A percentile compares a stretch with the other conserved stretches of the same genome.
phyloP scores from a whole-genome alignment of 2,113 vertebrate species.

The Spermophilus dauricus region DNA sequence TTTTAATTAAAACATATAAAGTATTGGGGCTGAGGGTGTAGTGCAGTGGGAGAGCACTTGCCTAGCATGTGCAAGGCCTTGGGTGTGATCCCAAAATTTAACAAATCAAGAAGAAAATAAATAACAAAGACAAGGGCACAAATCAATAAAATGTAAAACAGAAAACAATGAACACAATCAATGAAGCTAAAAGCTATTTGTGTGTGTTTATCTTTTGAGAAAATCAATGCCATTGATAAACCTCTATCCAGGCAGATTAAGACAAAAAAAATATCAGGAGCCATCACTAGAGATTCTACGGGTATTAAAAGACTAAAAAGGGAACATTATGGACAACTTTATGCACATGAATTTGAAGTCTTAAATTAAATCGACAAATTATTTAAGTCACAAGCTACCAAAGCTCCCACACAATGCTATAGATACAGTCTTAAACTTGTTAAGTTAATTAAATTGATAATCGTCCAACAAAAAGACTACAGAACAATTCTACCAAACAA shows the following conservation, averaged over 20 bases:
- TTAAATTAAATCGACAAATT: slow-evolving; percentile 21
- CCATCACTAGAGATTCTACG: not conserved
- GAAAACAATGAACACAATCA: not conserved
- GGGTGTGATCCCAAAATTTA: no score
- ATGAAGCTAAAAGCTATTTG: not conserved
- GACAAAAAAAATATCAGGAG: not conserved
- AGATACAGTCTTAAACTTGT: not conserved
- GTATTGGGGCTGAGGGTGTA: not conserved
- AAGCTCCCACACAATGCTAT: not conserved
- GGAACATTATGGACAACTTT: not conserved
- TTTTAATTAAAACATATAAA: not conserved
- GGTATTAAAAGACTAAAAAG: not conserved
- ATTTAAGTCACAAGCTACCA: slow-evolving; percentile 23
- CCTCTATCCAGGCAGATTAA: not conserved
- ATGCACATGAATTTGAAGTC: not conserved
- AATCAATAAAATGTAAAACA: slow-evolving; percentile 48
- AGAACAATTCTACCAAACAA: not conserved
- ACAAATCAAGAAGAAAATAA: not conserved
- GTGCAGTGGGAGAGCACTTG: not conserved
- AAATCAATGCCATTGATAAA: not conserved
- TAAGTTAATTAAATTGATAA: slow-evolving; percentile 31
- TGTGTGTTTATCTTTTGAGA: not conserved
- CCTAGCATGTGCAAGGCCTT: not conserved
- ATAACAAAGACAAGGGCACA: not conserved
- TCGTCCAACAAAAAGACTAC: not conserved